Conservation (phyloP, 1,140 invertebrate genomes). For the Lepeophtheirus salmonis region DNA sequence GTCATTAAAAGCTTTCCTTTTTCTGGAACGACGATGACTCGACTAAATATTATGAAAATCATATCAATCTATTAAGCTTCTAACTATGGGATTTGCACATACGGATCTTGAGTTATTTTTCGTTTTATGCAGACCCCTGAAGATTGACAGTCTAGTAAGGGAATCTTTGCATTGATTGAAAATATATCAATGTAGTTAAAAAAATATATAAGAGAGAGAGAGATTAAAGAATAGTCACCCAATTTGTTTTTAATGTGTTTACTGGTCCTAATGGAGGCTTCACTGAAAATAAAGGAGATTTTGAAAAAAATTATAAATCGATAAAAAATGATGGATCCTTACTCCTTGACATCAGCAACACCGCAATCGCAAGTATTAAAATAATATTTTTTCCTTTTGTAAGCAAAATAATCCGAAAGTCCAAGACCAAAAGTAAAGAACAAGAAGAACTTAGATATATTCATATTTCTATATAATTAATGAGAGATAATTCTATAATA, state of each 20-base stretch:
- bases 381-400: conserved; percentile 1
- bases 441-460: no score
- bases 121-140: neutral
- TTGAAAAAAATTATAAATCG: neutral
- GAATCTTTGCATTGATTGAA: no score
- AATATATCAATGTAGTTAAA: no score
- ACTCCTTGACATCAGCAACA: neutral
- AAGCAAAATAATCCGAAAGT: no score
- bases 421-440: no score
- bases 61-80: no score
- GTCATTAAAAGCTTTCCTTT: neutral
- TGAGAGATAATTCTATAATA: no score
- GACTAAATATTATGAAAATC: neutral
- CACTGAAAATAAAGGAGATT: neutral
- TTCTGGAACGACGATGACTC: neutral
- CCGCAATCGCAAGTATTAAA: neutral
- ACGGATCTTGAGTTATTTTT: neutral
- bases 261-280: neutral
- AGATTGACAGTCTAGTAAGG: neutral
- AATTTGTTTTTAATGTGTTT: neutral
- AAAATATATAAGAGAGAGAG: neutral
- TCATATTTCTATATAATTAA: no score
- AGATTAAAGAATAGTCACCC: neutral
- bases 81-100: neutral
- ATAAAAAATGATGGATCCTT: conserved; percentile 1